These are phyloP conservation scores for Drosophila persimilis DNA, from an alignment of 1,140 invertebrate species.

Conservation along the genomic window DNA sequence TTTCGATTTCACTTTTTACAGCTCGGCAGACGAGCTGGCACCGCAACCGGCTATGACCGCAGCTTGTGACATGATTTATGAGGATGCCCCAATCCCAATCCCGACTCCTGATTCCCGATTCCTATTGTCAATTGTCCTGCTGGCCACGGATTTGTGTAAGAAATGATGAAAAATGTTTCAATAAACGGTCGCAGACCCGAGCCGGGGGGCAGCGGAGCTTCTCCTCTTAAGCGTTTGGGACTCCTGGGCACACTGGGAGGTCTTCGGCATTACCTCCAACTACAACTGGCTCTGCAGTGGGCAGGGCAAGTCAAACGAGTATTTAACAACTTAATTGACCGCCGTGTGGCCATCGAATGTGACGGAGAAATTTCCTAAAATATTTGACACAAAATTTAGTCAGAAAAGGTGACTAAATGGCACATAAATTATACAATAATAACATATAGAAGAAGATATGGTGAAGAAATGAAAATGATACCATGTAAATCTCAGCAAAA, in stretches of 20 bases:
- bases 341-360: slow-evolving; percentile 21
- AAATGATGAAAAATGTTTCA: slow-evolving; percentile 72
- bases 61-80: slow-evolving; percentile 71
- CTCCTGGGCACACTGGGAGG: slow-evolving; percentile 27
- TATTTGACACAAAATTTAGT: not conserved
- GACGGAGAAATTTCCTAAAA: not conserved
- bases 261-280: slow-evolving; percentile 9
- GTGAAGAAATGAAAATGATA: too few relatives aligned
- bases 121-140: slow-evolving; percentile 37
- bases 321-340: slow-evolving; percentile 70
- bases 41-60: slow-evolving; percentile 40
- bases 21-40: slow-evolving; percentile 53
- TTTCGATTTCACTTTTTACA: slow-evolving; percentile 67
- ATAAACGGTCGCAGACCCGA: too few relatives aligned
- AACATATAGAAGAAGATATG: too few relatives aligned
- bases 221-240: too few relatives aligned
- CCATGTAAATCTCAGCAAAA: too few relatives aligned
- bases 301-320: slow-evolving; percentile 11
- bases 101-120: not conserved
- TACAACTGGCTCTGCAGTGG: slow-evolving; percentile 7
- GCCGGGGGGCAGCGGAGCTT: not conserved
- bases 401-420: too few relatives aligned
- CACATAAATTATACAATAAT: too few relatives aligned
- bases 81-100: slow-evolving; percentile 26
- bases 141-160: slow-evolving; percentile 55